These are phyloP conservation scores for Hydrolagus affinis DNA, from an alignment of 2,113 vertebrate genomes.

Conservation along the genomic window DNA sequence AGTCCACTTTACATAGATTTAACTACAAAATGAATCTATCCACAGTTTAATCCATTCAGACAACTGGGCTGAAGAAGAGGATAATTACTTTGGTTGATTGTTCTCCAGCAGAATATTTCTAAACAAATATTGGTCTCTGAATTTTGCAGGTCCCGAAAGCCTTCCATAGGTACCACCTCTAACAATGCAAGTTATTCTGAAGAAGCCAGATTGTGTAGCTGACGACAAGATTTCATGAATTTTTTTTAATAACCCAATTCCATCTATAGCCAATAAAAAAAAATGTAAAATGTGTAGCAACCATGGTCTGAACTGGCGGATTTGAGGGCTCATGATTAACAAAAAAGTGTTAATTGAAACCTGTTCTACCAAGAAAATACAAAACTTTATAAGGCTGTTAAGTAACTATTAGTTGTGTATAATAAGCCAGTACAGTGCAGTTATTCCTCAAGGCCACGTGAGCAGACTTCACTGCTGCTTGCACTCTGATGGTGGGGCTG, in stretches of 20 bases:
- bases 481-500: constrained; percentile 89
- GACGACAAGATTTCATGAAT: constrained; percentile 72
- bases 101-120: constrained; percentile 51
- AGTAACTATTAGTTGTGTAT: constrained; percentile 86
- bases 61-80: constrained; percentile 51
- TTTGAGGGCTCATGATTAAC: constrained; percentile 59
- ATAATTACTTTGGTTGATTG: constrained; percentile 59
- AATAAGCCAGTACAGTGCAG: constrained; percentile 90
- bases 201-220: constrained; percentile 87
- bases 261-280: constrained; percentile 68
- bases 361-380: constrained; percentile 95
- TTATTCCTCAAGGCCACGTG: constrained; percentile 79
- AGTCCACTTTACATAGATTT: constrained; percentile 23
- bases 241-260: constrained; percentile 56
- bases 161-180: constrained; percentile 74
- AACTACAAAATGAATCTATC: constrained; percentile 27
- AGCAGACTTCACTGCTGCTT: constrained; percentile 91
- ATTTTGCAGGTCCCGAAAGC: constrained; percentile 54
- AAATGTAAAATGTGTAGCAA: constrained; percentile 79
- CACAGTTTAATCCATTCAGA: constrained; percentile 47
- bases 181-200: constrained; percentile 81
- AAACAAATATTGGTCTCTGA: constrained; percentile 53
- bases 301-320: constrained; percentile 67
- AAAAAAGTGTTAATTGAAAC: constrained; percentile 69
- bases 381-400: constrained; percentile 96